phyloP scores from a whole-genome alignment of 2,888 invertebrate genomes.

The Aplocera efformata region DNA sequence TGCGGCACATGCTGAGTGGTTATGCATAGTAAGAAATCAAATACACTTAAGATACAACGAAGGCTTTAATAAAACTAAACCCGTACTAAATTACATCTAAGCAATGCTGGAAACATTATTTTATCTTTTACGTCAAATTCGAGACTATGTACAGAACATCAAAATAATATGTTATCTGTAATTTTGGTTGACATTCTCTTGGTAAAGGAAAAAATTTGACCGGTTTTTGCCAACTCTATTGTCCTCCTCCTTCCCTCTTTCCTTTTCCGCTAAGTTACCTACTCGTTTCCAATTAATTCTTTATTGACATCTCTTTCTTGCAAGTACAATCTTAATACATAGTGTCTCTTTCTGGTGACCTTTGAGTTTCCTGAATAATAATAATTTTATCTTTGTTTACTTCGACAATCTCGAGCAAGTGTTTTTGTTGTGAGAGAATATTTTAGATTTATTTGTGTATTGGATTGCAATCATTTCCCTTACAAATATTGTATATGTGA shows the following conservation, averaged over 20 bases:
- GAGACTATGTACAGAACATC: no score
- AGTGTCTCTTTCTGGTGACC: conserved; percentile 60
- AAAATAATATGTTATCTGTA: no score
- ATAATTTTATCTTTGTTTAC: conserved; percentile 77
- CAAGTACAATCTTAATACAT: conserved; percentile 10
- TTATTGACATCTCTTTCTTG: conserved; percentile 40
- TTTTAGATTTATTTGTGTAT: conserved; percentile 36
- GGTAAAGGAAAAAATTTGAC: background rate
- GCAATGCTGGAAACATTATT: no score
- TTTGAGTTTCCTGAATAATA: conserved; percentile 74
- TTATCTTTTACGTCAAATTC: no score
- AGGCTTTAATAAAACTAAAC: no score
- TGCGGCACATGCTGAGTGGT: no score
- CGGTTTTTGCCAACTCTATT: conserved; percentile 12
- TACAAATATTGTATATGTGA: conserved; percentile 12
- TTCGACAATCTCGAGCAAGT: conserved; percentile 58
- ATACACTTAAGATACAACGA: no score
- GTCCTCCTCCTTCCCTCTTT: conserved; percentile 17
- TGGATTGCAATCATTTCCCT: conserved; percentile 20
- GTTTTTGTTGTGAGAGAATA: conserved; percentile 72
- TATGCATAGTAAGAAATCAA: no score
- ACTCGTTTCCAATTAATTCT: conserved; percentile 20
- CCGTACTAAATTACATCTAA: no score
- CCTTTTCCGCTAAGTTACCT: conserved; percentile 47
- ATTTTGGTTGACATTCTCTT: no score